Percentiles rank a stretch among this genome's conserved stretches.
These are phyloP conservation scores for Oreochromis aureus DNA, from an alignment of 2,113 vertebrate species.

Conservation along the genomic window DNA sequence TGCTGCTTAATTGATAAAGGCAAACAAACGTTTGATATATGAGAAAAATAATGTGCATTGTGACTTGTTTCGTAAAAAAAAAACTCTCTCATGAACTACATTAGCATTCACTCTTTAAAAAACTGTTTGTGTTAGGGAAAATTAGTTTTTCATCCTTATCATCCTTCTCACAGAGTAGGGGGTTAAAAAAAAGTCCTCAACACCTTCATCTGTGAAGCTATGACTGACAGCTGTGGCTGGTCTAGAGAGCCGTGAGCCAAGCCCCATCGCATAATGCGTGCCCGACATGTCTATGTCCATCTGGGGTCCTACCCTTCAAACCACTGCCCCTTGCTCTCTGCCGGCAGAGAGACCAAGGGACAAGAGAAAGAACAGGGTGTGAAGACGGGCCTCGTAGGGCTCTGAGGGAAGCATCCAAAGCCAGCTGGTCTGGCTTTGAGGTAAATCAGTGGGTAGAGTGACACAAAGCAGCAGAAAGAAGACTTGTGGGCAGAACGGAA, in stretches of 20 bases:
- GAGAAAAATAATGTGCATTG: background rate
- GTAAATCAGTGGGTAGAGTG: conserved; percentile 40
- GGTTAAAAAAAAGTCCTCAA: conserved; percentile 32
- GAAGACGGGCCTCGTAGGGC: conserved; percentile 74
- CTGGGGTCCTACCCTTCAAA: conserved; percentile 75
- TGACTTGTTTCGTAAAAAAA: background rate
- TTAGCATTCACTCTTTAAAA: background rate
- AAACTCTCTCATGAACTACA: background rate
- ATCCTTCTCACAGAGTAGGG: conserved; percentile 5
- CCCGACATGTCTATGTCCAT: conserved; percentile 70
- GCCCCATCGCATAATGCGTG: conserved; percentile 64
- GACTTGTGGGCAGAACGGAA: conserved; percentile 13
- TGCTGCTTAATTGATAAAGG: background rate
- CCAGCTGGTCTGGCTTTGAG: conserved; percentile 80
- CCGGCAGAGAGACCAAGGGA: conserved; percentile 71
- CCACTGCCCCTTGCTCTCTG: conserved; percentile 69
- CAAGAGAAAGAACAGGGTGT: conserved; percentile 70
- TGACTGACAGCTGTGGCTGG: conserved; percentile 76
- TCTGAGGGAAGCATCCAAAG: conserved; percentile 71
- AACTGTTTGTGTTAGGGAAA: background rate
- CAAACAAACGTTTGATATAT: background rate
- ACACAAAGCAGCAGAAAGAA: conserved; percentile 36
- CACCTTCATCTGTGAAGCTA: conserved; percentile 31
- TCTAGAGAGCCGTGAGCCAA: conserved; percentile 60
- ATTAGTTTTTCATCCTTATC: background rate